phyloP scores from a whole-genome alignment of 2,888 invertebrate genomes.

The Oscheius sp. region DNA sequence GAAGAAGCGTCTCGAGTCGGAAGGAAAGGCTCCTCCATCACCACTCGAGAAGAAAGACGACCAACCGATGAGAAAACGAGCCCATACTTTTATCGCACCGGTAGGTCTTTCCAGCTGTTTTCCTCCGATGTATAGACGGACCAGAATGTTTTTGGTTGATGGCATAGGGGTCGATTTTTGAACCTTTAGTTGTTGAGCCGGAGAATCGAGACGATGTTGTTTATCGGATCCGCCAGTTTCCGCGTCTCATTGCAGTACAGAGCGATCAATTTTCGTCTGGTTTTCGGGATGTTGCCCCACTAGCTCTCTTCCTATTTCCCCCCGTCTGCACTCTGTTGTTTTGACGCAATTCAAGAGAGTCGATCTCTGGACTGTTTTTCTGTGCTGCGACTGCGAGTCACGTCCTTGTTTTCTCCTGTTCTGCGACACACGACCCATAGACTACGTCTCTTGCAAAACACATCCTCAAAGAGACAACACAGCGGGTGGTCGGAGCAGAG shows the following conservation, averaged over 20 bases:
- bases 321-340: too few relatives aligned
- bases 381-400: background rate
- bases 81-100: conserved; percentile 47
- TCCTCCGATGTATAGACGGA: too few relatives aligned
- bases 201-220: background rate
- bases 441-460: background rate
- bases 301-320: too few relatives aligned
- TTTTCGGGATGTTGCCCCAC: too few relatives aligned
- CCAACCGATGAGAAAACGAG: conserved; percentile 38
- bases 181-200: background rate
- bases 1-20: conserved; percentile 45
- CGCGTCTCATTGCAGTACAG: background rate
- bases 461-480: background rate
- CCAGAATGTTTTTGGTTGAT: background rate
- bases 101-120: conserved; percentile 27
- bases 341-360: background rate
- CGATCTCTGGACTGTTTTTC: conserved; percentile 14
- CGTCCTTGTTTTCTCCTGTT: background rate
- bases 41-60: background rate
- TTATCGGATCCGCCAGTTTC: background rate
- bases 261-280: too few relatives aligned
- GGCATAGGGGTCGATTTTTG: background rate
- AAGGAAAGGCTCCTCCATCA: conserved; percentile 13
- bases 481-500: too few relatives aligned
- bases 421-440: background rate